A percentile compares a stretch with the other conserved stretches of the same genome.
These are phyloP conservation scores for Jacana jacana DNA, from an alignment of 2,113 vertebrate genomes.

Conservation along the genomic window DNA sequence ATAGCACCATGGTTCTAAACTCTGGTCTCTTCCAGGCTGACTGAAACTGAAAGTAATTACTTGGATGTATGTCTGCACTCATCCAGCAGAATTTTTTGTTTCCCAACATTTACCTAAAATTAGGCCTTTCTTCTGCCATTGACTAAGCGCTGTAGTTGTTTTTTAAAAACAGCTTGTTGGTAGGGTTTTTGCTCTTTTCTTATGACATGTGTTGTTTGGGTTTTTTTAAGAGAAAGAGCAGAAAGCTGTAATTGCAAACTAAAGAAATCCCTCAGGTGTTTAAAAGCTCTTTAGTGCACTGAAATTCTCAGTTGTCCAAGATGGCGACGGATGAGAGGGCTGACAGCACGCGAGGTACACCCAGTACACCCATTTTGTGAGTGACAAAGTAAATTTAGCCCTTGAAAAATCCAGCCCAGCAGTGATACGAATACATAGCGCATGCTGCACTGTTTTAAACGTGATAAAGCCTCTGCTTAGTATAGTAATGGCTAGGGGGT, in stretches of 20 bases:
- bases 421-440: background rate
- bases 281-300: background rate
- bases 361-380: background rate
- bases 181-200: background rate
- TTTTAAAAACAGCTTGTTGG: background rate
- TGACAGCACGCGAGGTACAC: background rate
- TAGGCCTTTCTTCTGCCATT: background rate
- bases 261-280: background rate
- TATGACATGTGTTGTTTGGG: background rate
- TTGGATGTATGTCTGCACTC: background rate
- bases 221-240: background rate
- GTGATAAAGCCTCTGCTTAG: background rate
- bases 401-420: background rate
- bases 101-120: background rate
- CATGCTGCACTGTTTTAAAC: background rate
- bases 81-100: background rate
- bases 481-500: background rate
- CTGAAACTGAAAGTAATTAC: background rate
- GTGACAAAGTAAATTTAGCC: background rate
- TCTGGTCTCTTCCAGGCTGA: background rate
- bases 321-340: background rate
- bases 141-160: background rate
- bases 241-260: background rate
- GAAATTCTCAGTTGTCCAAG: background rate
- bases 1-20: background rate